phyloP scores from a whole-genome alignment of 2,113 vertebrate genomes.

The Pedetes capensis region DNA sequence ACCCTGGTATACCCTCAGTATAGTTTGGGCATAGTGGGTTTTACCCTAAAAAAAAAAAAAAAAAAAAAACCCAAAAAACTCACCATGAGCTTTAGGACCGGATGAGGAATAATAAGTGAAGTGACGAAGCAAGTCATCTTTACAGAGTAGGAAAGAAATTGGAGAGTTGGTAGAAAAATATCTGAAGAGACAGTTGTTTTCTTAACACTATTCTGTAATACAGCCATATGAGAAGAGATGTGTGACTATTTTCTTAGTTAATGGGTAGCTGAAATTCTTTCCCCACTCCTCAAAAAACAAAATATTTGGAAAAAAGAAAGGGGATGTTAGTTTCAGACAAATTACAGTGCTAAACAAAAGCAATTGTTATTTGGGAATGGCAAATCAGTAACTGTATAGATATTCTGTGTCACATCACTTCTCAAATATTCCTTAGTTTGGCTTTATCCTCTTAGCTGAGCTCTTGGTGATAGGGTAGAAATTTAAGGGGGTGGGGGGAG shows the following conservation, averaged over 20 bases:
- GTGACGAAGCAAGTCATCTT: constrained; percentile 54
- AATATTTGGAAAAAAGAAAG: constrained; percentile 49
- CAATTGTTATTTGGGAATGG: constrained; percentile 13
- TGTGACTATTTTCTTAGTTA: constrained; percentile 54
- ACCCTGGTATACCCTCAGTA: background rate
- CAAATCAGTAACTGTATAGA: constrained; percentile 27
- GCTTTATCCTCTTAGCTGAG: constrained; percentile 50
- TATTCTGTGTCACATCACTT: constrained; percentile 53
- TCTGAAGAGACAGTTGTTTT: constrained; percentile 24
- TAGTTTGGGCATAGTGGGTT: constrained; percentile 24
- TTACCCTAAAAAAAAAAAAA: constrained; percentile 52
- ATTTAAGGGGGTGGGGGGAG: constrained; percentile 38
- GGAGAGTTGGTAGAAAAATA: background rate
- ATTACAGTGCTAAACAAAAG: constrained; percentile 33
- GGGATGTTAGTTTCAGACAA: constrained; percentile 33
- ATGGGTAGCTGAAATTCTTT: constrained; percentile 52
- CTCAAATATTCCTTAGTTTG: constrained; percentile 58
- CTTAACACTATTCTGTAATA: constrained; percentile 24
- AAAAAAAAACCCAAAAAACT: constrained; percentile 39
- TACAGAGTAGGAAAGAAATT: constrained; percentile 23
- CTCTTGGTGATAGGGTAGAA: constrained; percentile 58
- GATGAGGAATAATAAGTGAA: constrained; percentile 55
- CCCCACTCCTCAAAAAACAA: constrained; percentile 22
- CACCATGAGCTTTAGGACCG: constrained; percentile 55
- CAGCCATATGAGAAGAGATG: background rate